Conservation (phyloP, 2,888 invertebrate species). For the Periphyllus acericola region DNA sequence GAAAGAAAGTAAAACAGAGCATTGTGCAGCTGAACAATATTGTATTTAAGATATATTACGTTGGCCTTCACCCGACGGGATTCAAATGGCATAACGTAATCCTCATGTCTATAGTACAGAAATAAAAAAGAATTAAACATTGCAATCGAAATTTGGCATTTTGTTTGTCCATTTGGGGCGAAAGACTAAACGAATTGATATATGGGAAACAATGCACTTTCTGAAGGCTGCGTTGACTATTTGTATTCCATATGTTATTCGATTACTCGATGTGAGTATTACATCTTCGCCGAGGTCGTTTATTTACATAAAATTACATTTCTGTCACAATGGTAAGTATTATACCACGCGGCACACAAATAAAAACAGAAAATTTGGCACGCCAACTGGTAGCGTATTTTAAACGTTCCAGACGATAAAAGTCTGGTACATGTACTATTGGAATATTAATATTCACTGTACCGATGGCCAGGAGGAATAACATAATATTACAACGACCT, state of each 20-base stretch:
- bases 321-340: slow-evolving; percentile 13
- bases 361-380: background rate
- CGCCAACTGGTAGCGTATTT: background rate
- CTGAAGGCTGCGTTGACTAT: slow-evolving; percentile 21
- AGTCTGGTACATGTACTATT: background rate
- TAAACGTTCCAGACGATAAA: background rate
- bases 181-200: background rate
- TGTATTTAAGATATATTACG: background rate
- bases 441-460: background rate
- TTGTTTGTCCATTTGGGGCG: background rate
- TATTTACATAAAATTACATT: slow-evolving; percentile 38
- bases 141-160: background rate
- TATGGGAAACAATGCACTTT: background rate
- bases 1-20: slow-evolving; percentile 53
- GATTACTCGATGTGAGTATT: slow-evolving; percentile 20
- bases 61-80: slow-evolving; percentile 33
- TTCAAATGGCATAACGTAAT: slow-evolving; percentile 24
- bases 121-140: background rate
- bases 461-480: background rate
- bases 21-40: slow-evolving; percentile 28
- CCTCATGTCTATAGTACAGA: background rate
- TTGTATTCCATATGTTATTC: slow-evolving; percentile 27
- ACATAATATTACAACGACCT: background rate
- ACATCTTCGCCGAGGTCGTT: slow-evolving; percentile 35
- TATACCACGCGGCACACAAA: background rate